Base-by-base conservation (phyloP, 2,888 invertebrate genomes). In the Odontomyia ornata region DNA sequence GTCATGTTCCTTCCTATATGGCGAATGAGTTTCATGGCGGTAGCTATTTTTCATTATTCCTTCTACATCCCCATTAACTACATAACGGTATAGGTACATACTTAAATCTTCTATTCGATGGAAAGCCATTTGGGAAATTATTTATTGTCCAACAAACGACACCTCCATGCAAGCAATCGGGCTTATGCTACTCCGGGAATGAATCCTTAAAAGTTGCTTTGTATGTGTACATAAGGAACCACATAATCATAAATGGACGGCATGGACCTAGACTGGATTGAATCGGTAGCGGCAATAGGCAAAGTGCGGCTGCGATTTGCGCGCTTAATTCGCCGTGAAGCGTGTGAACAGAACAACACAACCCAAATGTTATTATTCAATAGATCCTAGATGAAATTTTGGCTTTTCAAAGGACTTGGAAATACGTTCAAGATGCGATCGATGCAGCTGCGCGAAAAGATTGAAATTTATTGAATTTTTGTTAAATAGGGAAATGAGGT, bases 291-390 rank as follows among this genome's bases (percentile, higher is more conserved):
- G 57, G 73, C 60, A 57, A 30, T 60, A 57, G 73, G 73, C 60
- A 73, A 73, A 73, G 73, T 73, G 73, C 73, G 71, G 75, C 77
- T 77, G 76, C 78, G 78, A 78, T 80, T 79, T 77, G 80, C 81
- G 79, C 81, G 77, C 79, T 82, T 86, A 86, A 86, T 86, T 83
- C 80, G 85, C 86, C 79, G 85, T 86, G 86, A 86, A 86, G 86
- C 86, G 85, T 86, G 86, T 85, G 85, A 84, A 86, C 85, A 77
- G 78, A 75, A 76, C 64, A 60, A 62, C 60, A 62, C 60, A 43
- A 28, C 18, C 52, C 71, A 15, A 72, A 25, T 15, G 52, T 28
- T 18, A 56, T 72, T 72, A 72, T 52, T 72, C 25, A 56, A 72
- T 27, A 56, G 60, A 13, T 73, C 36, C 73, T 57, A 23, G 73